These are phyloP conservation scores for Leptarthrus brevirostris DNA, from an alignment of 2,888 invertebrate genomes.

Conservation along the genomic window DNA sequence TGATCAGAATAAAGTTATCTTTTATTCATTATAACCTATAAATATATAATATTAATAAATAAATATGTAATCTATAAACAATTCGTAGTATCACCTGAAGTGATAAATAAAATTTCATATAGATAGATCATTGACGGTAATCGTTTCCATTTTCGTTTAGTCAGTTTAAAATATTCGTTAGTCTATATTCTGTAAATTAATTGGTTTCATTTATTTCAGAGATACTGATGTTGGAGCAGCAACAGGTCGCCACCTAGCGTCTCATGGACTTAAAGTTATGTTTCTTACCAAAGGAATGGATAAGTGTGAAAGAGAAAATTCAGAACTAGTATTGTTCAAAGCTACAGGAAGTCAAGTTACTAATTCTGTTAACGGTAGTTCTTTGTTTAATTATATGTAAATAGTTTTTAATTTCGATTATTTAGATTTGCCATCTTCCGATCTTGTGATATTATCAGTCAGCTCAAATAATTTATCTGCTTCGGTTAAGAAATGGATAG, in stretches of 20 bases:
- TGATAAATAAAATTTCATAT: too few relatives aligned
- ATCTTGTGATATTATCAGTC: constrained; percentile 67
- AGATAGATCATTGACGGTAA: too few relatives aligned
- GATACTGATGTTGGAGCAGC: constrained; percentile 77
- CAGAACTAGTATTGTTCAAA: constrained; percentile 75
- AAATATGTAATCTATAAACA: too few relatives aligned
- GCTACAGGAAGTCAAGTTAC: constrained; percentile 74
- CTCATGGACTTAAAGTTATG: constrained; percentile 81
- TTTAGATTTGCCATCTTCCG: constrained; percentile 66
- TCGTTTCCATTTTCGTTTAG: too few relatives aligned
- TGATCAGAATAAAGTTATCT: too few relatives aligned
- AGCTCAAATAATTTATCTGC: constrained; percentile 66
- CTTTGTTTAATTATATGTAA: constrained; percentile 13
- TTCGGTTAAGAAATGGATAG: constrained; percentile 75
- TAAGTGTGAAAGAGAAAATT: constrained; percentile 68
- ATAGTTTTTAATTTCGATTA: constrained; percentile 41
- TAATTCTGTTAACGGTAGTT: constrained; percentile 67
- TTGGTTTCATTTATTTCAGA: constrained; percentile 57
- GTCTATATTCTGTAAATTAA: too few relatives aligned
- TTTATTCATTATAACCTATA: too few relatives aligned
- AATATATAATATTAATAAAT: too few relatives aligned
- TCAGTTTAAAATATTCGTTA: too few relatives aligned
- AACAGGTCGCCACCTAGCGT: constrained; percentile 82
- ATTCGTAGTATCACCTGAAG: too few relatives aligned
- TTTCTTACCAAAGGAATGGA: constrained; percentile 71